Evolutionary conservation across 2,888 invertebrate genomes (phyloP).

Genomic region (Sepioteuthis lessoniana): DNA sequence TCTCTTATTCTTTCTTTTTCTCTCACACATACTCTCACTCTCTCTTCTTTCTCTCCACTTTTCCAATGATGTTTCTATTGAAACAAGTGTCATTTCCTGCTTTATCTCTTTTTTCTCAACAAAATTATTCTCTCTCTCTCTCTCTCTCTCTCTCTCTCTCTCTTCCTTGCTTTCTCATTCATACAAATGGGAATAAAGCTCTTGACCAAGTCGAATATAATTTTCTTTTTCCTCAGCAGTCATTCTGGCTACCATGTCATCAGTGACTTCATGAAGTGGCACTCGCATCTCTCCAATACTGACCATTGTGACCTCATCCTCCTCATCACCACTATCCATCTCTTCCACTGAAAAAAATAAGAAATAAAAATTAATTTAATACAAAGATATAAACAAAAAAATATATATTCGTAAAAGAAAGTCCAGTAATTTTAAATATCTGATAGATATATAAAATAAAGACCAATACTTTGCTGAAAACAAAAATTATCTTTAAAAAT

Average conservation of each 20-base stretch:
- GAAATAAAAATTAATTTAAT: not conserved
- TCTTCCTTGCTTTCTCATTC: slow-evolving; percentile 56
- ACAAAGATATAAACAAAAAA: not conserved
- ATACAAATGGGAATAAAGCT: slow-evolving; percentile 86
- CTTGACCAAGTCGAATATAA: slow-evolving; percentile 94
- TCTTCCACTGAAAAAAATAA: slow-evolving; percentile 59
- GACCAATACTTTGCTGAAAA: no score
- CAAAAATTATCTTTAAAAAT: no score
- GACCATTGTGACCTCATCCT: slow-evolving; percentile 85
- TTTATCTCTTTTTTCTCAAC: not conserved
- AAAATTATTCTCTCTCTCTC: no score
- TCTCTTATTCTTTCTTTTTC: not conserved
- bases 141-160: not conserved
- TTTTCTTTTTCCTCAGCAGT: slow-evolving; percentile 92
- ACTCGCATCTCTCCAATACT: slow-evolving; percentile 86
- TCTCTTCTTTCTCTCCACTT: not conserved
- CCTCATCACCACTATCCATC: slow-evolving; percentile 72
- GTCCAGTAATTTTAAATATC: no score
- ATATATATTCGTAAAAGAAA: no score
- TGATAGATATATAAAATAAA: no score
- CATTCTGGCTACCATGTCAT: slow-evolving; percentile 91
- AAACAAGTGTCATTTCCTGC: not conserved
- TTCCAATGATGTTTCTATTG: not conserved
- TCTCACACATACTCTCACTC: not conserved
- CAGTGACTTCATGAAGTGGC: slow-evolving; percentile 88